These are phyloP conservation scores for Simalia tracyae DNA, from an alignment of 2,797 vertebrate genomes.

Conservation along the genomic window DNA sequence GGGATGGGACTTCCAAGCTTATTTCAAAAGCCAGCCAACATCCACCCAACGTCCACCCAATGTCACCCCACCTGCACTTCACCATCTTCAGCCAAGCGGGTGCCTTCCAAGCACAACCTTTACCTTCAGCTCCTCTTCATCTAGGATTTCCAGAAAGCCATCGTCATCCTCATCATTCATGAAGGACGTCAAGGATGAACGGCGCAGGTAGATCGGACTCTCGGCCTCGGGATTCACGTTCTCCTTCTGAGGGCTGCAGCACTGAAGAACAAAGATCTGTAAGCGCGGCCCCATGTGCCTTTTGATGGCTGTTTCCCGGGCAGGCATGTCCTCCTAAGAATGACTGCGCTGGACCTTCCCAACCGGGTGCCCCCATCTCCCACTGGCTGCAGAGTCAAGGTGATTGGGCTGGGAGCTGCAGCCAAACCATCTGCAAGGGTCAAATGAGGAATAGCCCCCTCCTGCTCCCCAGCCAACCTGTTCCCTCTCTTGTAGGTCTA, in stretches of 20 bases:
- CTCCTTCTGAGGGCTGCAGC: conserved; percentile 53
- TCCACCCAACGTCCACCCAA: too few relatives aligned
- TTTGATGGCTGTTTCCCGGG: background rate
- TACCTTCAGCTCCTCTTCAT: conserved; percentile 78
- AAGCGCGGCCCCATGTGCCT: background rate
- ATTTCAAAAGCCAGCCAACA: too few relatives aligned
- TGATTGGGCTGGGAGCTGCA: background rate
- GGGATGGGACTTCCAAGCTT: too few relatives aligned
- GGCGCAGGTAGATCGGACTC: conserved; percentile 76
- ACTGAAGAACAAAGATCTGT: conserved; percentile 40
- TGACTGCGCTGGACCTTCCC: accelerated
- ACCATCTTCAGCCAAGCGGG: background rate
- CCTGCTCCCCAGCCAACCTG: background rate
- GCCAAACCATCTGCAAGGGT: background rate
- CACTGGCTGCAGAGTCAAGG: background rate
- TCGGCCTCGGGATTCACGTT: conserved; percentile 61
- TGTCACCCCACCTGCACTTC: accelerated
- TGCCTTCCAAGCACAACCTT: background rate
- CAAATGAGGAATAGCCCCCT: background rate
- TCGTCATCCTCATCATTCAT: conserved; percentile 79
- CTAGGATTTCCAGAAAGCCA: conserved; percentile 85
- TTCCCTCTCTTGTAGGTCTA: background rate
- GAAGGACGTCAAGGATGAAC: conserved; percentile 72
- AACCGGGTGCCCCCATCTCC: background rate
- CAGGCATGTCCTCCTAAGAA: background rate